These are phyloP conservation scores for Cynocephalus volans DNA, from an alignment of 2,113 vertebrate species.

Conservation along the genomic window DNA sequence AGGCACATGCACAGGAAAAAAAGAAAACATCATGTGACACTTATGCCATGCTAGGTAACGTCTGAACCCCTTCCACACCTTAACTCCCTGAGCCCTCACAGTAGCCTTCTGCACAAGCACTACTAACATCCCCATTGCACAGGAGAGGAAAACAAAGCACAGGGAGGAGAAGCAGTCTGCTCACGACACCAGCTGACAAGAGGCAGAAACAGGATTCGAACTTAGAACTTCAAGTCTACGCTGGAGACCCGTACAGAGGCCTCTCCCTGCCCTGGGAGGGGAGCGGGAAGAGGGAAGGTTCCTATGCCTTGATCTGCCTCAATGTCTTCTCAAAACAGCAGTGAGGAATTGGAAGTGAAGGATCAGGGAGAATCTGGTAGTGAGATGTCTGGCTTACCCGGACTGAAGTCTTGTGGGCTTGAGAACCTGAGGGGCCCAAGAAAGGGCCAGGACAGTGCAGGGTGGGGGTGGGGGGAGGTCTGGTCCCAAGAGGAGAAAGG, in stretches of 20 bases:
- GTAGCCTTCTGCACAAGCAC: not conserved
- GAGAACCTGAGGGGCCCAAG: not conserved
- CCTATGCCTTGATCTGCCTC: not conserved
- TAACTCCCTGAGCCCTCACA: not conserved
- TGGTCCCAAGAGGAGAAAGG: not conserved
- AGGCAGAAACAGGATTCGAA: not conserved
- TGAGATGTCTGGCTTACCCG: not conserved
- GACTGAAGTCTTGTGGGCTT: not conserved
- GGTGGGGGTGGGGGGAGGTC: fast-evolving
- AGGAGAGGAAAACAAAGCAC: not conserved
- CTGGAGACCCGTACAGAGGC: not conserved
- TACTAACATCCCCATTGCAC: not conserved
- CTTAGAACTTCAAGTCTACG: not conserved
- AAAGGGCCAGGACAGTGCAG: no score
- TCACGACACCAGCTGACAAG: not conserved
- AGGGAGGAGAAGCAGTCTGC: not conserved
- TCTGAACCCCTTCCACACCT: fast-evolving
- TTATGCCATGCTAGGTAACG: fast-evolving
- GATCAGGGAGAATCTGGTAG: not conserved
- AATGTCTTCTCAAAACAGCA: not conserved
- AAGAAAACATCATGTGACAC: not conserved
- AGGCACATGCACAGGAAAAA: not conserved
- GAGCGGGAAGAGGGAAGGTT: not conserved
- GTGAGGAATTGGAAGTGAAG: no score
- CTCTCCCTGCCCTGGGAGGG: fast-evolving